Base-by-base conservation (phyloP, 2,888 invertebrate species). In the Plebejus argus region DNA sequence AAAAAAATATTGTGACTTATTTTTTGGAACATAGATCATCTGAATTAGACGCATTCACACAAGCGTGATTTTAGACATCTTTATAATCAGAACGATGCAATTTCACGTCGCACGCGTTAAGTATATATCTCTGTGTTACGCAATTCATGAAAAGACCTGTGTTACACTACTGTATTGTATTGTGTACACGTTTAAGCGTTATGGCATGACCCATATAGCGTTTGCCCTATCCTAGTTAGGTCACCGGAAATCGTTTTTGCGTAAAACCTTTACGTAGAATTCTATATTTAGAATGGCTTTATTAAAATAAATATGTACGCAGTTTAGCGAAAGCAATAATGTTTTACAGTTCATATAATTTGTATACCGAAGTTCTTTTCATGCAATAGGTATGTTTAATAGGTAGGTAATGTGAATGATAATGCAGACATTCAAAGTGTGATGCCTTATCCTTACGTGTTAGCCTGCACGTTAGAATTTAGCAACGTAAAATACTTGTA, bases 231-330 rank as follows among this genome's bases (percentile, higher is more conserved):
- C 28, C 61, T 23, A 23, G 20, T 66, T 66, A 66, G 61, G 12
- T 66, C 61, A 23, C 20, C 61, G 61, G 61, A 66, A 66, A 66
- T 28, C 23, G 20, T 66, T 66, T 66, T 66, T 66, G 61, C 61
- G 61, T 66, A 5, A 66, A 66, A 66, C 23, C 23, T 66, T 23
- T 66, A 66, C 12, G 12, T 5, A 12, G 1, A 5, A 61, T 6
- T n/a, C 58, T 20, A 10, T 58, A 58, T 58, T 23, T 7, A 56
- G 10, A 45, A 45, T 45, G 0, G 53, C 53, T 18, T 49, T 53
- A 53, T 18, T 4, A 49, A 53, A 53, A 53, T 53, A 18, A 18
- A 53, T 53, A 53, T 45, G 18, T 53, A 53, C 53, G 18, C 45
- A 45, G 45, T 18, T 18, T 1, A 53, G 5, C 53, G 53, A 18